Conservation (phyloP, 35 echinoderm and acorn worm species). For the Diadema setosum region DNA sequence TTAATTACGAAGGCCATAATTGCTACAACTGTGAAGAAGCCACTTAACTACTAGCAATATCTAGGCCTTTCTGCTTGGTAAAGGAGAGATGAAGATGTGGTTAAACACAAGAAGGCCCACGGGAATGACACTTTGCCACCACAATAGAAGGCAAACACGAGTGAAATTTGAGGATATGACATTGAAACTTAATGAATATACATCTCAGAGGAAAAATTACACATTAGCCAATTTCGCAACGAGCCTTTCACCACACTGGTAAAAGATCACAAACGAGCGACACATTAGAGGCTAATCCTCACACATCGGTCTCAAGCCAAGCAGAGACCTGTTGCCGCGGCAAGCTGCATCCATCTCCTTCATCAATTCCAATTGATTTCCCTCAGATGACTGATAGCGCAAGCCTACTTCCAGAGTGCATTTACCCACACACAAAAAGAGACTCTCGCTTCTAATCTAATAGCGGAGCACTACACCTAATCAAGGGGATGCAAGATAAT, state of each 20-base stretch:
- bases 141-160: no score
- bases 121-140: no score
- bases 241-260: background rate
- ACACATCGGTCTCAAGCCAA: background rate
- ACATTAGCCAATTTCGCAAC: background rate
- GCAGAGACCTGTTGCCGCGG: background rate
- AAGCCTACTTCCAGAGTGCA: constrained; percentile 10
- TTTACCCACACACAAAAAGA: constrained; percentile 15
- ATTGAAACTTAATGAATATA: no score
- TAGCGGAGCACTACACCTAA: background rate
- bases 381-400: background rate
- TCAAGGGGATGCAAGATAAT: background rate
- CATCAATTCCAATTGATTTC: background rate
- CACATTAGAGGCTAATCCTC: constrained; percentile 1
- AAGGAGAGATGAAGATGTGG: no score
- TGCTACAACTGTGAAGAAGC: no score
- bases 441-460: constrained; percentile 9
- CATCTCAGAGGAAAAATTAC: no score
- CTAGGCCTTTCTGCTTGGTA: no score
- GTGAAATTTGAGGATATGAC: no score
- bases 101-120: no score
- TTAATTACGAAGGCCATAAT: no score
- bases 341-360: background rate
- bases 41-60: no score
- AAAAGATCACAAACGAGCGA: background rate